Percentiles rank a stretch among this genome's conserved stretches.
phyloP scores from a whole-genome alignment of 1,140 invertebrate species.

The Diploscapter pachys region DNA sequence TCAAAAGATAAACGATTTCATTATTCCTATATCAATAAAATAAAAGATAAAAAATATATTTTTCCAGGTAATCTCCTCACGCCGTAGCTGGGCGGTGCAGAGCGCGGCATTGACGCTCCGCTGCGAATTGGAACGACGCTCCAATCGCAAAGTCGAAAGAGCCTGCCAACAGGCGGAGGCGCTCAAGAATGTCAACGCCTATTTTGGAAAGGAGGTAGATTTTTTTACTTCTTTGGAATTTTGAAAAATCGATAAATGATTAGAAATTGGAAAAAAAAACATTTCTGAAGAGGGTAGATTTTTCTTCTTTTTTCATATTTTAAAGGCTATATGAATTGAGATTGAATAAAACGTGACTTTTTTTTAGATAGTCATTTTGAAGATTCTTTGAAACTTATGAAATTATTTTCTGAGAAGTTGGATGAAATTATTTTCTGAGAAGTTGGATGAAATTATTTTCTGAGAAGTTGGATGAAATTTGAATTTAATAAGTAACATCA shows the following conservation, averaged over 20 bases:
- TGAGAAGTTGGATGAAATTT: no score
- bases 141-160: constrained; percentile 28
- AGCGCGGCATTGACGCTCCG: constrained; percentile 16
- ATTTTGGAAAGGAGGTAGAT: constrained; percentile 7
- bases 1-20: no score
- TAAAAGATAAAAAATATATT: no score
- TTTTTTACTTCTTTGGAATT: background rate
- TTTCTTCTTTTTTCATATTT: background rate
- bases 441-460: no score
- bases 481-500: no score
- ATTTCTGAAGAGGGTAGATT: background rate
- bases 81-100: constrained; percentile 27
- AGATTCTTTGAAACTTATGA: no score
- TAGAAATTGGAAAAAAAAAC: background rate
- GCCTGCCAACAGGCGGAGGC: constrained; percentile 21
- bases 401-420: no score
- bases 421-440: no score
- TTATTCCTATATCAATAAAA: no score
- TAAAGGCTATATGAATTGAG: background rate
- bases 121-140: constrained; percentile 13
- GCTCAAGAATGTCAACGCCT: constrained; percentile 19
- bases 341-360: background rate
- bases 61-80: constrained; percentile 8
- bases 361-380: background rate
- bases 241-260: background rate